Base-by-base conservation (phyloP, 2,797 vertebrate genomes). In the Heliangelus exortis region DNA sequence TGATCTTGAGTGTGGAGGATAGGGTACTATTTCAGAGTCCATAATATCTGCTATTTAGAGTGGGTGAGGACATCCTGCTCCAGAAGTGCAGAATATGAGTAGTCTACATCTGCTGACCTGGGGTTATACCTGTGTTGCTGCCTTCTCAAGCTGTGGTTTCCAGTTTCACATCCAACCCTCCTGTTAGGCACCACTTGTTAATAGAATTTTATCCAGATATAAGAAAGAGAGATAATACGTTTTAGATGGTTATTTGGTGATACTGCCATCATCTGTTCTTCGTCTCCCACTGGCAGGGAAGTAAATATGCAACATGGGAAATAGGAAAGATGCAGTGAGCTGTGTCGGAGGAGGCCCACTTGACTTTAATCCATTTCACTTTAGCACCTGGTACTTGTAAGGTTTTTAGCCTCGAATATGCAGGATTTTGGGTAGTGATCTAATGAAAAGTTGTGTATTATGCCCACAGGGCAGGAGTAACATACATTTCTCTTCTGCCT, bases 361-460 rank as follows among this genome's bases (percentile, higher is more conserved):
- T 62, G 59, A n/a, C 33, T 87, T 92, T 58, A 81, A 68, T 48
- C 20, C 19, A 10, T 88, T 90, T 86, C 47, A 23, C 25, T 69
- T 84, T 45, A 90, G 34, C 47, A 54, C 53, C 74, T 90, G 31
- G 28, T 23, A 47, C 45, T 71, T 77, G 55, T 25, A 74, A 76
- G 63, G 53, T 18, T 90, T 93, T 87, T 77, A 66, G 53, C 28
- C 33, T 83, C 91, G 25, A 77, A 34, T 67, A 45, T 63, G 22
- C 41, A 74, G 61, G 50, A 58, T 59, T 90, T 82, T 59, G 45
- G 18, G 33, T 59, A 69, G 26, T 26, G 34, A 59, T 62, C n/a
- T 84, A 58, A 68, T 51, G 47, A 45, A 34, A 91, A 62, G 43
- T 48, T 84, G 19, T 76, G 9, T 62, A 16, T 90, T 87, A 63